phyloP scores from a whole-genome alignment of 2,113 vertebrate genomes.

The Istiophorus platypterus region DNA sequence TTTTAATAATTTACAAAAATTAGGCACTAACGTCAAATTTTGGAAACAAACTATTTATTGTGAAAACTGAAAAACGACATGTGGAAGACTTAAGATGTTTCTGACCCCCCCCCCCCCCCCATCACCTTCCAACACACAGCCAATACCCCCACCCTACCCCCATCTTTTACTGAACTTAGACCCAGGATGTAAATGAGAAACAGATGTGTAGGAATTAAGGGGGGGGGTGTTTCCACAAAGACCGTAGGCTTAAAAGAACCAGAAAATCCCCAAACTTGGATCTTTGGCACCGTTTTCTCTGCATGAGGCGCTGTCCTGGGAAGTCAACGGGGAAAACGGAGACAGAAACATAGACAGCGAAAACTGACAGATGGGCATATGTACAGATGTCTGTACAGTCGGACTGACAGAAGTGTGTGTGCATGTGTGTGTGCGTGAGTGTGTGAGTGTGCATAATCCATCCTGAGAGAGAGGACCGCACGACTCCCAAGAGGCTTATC shows the following conservation, averaged over 20 bases:
- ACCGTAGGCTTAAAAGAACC: slow-evolving; percentile 49
- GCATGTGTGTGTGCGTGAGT: slow-evolving; percentile 16
- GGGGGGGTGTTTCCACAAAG: slow-evolving; percentile 63
- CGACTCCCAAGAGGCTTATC: slow-evolving; percentile 79
- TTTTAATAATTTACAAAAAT: slow-evolving; percentile 24
- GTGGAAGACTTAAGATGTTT: slow-evolving; percentile 42
- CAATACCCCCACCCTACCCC: background rate
- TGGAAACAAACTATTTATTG: slow-evolving; percentile 49
- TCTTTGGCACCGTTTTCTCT: slow-evolving; percentile 36
- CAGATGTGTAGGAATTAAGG: slow-evolving; percentile 69
- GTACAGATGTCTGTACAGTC: slow-evolving; percentile 68
- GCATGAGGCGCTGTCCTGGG: slow-evolving; percentile 35
- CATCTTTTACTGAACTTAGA: slow-evolving; percentile 59
- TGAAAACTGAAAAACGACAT: slow-evolving; percentile 48
- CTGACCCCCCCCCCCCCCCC: slow-evolving; percentile 1
- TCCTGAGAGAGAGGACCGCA: slow-evolving; percentile 65
- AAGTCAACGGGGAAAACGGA: slow-evolving; percentile 26
- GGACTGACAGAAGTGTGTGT: slow-evolving; percentile 20
- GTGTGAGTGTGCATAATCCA: slow-evolving; percentile 65
- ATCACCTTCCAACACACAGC: slow-evolving; percentile 14
- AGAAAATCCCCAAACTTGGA: slow-evolving; percentile 65
- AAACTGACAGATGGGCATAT: slow-evolving; percentile 39
- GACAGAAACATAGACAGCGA: slow-evolving; percentile 10
- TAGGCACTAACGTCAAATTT: background rate
- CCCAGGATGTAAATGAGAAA: slow-evolving; percentile 74